Percentiles rank a stretch among this genome's conserved stretches.
Conservation (phyloP, 2,113 vertebrate species). For the Oophaga pumilio region DNA sequence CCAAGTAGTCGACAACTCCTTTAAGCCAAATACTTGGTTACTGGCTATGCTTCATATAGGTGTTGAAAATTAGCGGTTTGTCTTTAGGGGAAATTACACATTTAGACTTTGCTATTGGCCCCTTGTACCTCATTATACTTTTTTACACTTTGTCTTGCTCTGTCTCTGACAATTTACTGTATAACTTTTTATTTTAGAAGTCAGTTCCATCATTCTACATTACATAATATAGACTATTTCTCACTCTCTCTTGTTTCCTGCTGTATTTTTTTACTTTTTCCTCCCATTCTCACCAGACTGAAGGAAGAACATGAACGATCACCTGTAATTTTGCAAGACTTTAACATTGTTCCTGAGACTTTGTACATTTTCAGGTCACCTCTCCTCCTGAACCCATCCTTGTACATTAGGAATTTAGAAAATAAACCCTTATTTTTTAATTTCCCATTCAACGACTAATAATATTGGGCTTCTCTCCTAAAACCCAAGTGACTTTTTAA, state of each 20-base stretch:
- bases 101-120: not conserved
- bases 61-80: too few relatives aligned
- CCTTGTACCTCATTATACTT: not conserved
- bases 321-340: not conserved
- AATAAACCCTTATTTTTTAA: not conserved
- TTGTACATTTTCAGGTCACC: not conserved
- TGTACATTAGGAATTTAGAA: not conserved
- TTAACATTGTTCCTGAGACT: not conserved
- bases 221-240: not conserved
- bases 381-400: not conserved
- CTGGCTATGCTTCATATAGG: too few relatives aligned
- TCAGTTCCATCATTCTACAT: not conserved
- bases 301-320: not conserved
- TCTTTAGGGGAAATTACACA: too few relatives aligned
- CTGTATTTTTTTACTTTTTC: not conserved
- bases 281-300: not conserved
- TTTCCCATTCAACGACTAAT: not conserved
- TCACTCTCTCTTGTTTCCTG: not conserved
- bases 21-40: too few relatives aligned
- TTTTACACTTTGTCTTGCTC: not conserved
- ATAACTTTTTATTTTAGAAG: not conserved
- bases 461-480: not conserved
- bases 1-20: too few relatives aligned
- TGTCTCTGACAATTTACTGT: not conserved
- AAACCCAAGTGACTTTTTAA: not conserved